Evolutionary conservation across 2,888 invertebrate species (phyloP).

Genomic region (Cepaea hortensis): DNA sequence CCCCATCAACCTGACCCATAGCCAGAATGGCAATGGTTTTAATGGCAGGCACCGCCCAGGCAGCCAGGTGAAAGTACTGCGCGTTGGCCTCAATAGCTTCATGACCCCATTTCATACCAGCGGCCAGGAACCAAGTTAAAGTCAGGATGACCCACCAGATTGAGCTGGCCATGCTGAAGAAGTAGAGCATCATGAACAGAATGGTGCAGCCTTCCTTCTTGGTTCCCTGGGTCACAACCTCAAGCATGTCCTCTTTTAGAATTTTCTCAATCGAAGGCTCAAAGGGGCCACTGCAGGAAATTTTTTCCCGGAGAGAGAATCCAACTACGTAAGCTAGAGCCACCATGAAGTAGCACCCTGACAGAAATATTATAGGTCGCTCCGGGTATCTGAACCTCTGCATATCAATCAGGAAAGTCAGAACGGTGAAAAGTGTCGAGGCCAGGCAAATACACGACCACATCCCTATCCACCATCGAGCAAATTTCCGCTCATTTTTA

Average conservation of each 20-base stretch:
- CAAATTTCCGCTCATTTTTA: constrained; percentile 85
- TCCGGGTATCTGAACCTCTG: constrained; percentile 97
- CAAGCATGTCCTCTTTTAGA: constrained; percentile 55
- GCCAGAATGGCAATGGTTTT: constrained; percentile 96
- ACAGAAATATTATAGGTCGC: constrained; percentile 96
- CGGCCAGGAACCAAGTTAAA: constrained; percentile 96
- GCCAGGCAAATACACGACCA: constrained; percentile 93
- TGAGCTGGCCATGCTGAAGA: constrained; percentile 96
- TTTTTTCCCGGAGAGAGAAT: constrained; percentile 77
- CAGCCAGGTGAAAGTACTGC: constrained; percentile 96
- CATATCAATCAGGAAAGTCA: constrained; percentile 94
- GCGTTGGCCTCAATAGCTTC: constrained; percentile 98
- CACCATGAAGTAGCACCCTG: constrained; percentile 96
- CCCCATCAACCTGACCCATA: constrained; percentile 93
- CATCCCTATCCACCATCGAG: constrained; percentile 93
- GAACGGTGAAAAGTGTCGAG: constrained; percentile 88
- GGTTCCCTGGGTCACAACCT: constrained; percentile 82
- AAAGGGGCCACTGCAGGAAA: constrained; percentile 73
- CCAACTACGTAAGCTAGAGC: constrained; percentile 90
- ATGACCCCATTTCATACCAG: constrained; percentile 97
- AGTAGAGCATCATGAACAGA: constrained; percentile 92
- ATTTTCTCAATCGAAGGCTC: constrained; percentile 51
- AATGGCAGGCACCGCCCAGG: constrained; percentile 97
- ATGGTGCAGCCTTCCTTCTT: constrained; percentile 86
- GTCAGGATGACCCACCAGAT: constrained; percentile 99